Conservation (phyloP, 1,140 invertebrate genomes). For the Drosophila bifasciata region DNA sequence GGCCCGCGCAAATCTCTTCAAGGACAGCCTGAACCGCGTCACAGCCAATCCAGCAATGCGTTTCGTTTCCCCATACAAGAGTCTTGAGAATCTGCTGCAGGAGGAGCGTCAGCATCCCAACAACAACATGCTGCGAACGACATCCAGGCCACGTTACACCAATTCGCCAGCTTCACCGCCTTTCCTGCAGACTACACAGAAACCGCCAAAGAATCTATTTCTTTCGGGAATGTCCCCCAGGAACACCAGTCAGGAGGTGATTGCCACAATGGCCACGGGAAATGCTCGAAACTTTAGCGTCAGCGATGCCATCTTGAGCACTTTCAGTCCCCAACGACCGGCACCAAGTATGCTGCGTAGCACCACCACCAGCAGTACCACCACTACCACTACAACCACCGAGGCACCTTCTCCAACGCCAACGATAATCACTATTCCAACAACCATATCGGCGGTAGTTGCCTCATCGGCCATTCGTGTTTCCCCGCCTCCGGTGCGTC, state of each 20-base stretch:
- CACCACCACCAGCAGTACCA: slow-evolving; percentile 36
- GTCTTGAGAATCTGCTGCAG: slow-evolving; percentile 75
- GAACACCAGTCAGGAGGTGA: slow-evolving; percentile 55
- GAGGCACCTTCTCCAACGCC: slow-evolving; percentile 9
- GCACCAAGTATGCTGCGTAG: slow-evolving; percentile 26
- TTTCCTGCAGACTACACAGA: slow-evolving; percentile 60
- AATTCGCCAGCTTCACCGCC: slow-evolving; percentile 20
- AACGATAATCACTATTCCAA: slow-evolving; percentile 25
- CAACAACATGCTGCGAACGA: slow-evolving; percentile 42
- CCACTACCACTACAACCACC: slow-evolving; percentile 36
- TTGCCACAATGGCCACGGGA: slow-evolving; percentile 53
- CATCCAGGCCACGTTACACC: slow-evolving; percentile 53
- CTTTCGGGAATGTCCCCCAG: slow-evolving; percentile 31
- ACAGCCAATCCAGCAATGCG: slow-evolving; percentile 60
- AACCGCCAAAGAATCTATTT: slow-evolving; percentile 59
- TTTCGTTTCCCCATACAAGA: slow-evolving; percentile 82
- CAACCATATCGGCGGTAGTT: slow-evolving; percentile 54
- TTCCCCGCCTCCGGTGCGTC: slow-evolving; percentile 28
- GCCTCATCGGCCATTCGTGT: slow-evolving; percentile 51
- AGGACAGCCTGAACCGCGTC: slow-evolving; percentile 67
- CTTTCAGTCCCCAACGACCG: slow-evolving; percentile 54
- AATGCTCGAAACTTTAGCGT: slow-evolving; percentile 72
- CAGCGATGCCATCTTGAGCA: slow-evolving; percentile 72
- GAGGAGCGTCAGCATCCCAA: slow-evolving; percentile 56
- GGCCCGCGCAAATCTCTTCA: slow-evolving; percentile 60